Evolutionary conservation across 2,888 invertebrate genomes (phyloP), one percentile per base, ranked within the genome.

Genomic region (Camptogramma bilineatum): DNA sequence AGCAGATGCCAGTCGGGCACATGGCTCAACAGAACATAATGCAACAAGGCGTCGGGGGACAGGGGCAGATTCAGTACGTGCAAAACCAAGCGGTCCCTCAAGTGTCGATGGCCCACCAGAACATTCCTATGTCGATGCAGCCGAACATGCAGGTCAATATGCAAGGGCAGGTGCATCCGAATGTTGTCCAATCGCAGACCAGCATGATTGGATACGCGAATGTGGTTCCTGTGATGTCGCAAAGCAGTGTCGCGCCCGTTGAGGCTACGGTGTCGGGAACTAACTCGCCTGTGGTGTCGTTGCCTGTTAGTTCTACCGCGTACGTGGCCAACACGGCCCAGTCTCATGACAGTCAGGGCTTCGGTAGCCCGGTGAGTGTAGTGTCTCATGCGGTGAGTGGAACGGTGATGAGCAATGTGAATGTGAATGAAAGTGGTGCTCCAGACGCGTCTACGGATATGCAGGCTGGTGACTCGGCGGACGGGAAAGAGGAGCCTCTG

Each of bases 71-170:
- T 63, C 90, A 93, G 73, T 93, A 92, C 66, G 92, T 93, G 71
- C 75, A 85, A 56, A 88, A 84, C 66, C 92, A 91, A 68, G 71
- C 87, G 0, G 90, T 91, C 70, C 80, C 86, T 42, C 91, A 91
- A 66, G 88, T 90, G 61, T 78, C 89, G 1, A 88, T 91, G 88
- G 80, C 83, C n/a, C 93, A 92, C 76, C 93, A 92, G 82, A 93
- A 89, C 86, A 93, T 93, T 83, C 88, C 92, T 59, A 92, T 93
- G 92, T 87, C 93, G 5, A 93, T 93, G 91, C 93, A 93, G 75
- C 90, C 92, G 62, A 86, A 68, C 63, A 91, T 93, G 87, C 90
- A 91, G 2, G 89, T 91, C 4, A 86, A 87, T 44, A 91, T 93
- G 90, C 90, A 91, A 31, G 88, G 89, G 8, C 85, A 83, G 17